phyloP scores from a whole-genome alignment of 2,113 vertebrate species.

The Regulus satrapa region DNA sequence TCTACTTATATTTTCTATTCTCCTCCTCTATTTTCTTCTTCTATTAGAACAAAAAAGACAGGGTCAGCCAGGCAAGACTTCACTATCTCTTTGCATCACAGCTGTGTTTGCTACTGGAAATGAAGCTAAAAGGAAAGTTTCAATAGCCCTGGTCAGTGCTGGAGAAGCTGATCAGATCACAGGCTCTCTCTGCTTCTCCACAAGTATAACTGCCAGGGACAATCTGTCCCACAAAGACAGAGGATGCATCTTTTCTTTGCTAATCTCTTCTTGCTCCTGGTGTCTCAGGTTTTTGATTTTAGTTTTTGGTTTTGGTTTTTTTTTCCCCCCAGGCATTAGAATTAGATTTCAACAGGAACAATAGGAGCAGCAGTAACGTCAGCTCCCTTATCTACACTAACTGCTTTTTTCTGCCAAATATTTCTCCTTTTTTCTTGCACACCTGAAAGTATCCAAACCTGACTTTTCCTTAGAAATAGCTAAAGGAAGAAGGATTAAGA shows the following conservation, averaged over 20 bases:
- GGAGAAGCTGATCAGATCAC: background rate
- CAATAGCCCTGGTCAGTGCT: background rate
- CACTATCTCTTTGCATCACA: background rate
- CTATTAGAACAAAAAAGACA: background rate
- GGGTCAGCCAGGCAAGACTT: background rate
- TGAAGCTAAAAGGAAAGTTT: background rate
- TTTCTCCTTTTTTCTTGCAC: background rate
- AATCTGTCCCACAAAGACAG: background rate
- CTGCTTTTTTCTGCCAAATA: background rate
- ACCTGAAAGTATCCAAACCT: background rate
- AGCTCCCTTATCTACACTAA: background rate
- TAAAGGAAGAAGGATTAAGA: conserved; percentile 7
- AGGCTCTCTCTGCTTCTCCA: background rate
- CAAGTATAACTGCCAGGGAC: background rate
- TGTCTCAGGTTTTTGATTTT: background rate
- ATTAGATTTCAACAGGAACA: background rate
- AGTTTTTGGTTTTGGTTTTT: background rate
- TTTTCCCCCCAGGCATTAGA: background rate
- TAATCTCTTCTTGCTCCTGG: background rate
- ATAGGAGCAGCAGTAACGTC: background rate
- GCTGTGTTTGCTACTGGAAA: background rate
- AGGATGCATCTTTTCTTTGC: background rate
- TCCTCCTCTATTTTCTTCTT: background rate
- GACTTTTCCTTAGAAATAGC: background rate
- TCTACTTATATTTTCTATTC: background rate